These are phyloP conservation scores for Pimephales promelas DNA, from an alignment of 2,113 vertebrate genomes.

Conservation along the genomic window DNA sequence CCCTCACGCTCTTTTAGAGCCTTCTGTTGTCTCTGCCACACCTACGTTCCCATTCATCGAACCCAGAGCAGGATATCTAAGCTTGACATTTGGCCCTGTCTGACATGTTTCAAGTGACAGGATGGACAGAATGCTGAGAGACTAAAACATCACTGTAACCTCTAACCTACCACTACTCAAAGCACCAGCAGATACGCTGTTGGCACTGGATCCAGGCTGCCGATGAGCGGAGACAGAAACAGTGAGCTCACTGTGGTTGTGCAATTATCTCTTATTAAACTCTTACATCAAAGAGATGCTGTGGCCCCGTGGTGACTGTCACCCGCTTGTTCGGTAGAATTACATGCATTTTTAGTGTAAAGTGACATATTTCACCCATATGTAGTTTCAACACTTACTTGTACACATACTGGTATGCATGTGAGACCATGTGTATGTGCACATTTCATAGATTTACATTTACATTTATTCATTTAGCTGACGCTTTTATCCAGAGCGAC, in stretches of 20 bases:
- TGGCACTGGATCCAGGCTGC: conserved; percentile 1
- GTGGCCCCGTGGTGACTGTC: neutral
- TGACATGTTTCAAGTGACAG: conserved; percentile 27
- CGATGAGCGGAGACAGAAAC: neutral
- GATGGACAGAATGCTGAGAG: neutral
- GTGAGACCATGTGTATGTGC: neutral
- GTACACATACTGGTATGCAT: neutral
- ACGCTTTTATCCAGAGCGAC: no score
- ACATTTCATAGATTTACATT: neutral
- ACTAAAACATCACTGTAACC: conserved; percentile 9
- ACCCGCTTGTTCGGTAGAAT: conserved; percentile 11
- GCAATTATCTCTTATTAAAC: conserved; percentile 56
- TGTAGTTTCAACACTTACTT: neutral
- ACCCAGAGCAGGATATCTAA: conserved; percentile 32
- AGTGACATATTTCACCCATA: conserved; percentile 21
- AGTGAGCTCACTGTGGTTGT: neutral
- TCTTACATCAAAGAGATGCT: conserved; percentile 50
- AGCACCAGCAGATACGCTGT: neutral
- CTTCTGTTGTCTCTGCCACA: conserved; percentile 23
- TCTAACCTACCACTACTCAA: conserved; percentile 4
- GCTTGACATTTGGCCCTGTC: conserved; percentile 23
- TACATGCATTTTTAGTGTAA: conserved; percentile 14
- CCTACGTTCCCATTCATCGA: conserved; percentile 36
- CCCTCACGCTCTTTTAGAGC: conserved; percentile 26
- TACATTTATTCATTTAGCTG: no score